Evolutionary conservation across 2,797 vertebrate genomes (phyloP).

Genomic region (Phalloptychus januarius): DNA sequence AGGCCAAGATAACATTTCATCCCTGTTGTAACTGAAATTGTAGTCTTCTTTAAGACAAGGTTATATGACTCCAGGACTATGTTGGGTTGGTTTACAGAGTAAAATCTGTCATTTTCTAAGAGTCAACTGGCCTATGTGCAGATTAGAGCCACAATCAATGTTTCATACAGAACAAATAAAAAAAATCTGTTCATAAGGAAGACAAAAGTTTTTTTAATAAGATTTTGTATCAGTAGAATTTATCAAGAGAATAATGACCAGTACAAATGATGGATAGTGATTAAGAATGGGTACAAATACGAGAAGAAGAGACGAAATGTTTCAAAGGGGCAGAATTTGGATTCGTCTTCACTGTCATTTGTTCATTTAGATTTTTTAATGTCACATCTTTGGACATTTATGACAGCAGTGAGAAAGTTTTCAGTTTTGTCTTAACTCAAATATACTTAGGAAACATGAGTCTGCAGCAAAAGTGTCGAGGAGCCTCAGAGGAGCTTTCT

Average conservation of each 20-base stretch:
- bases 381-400: background rate
- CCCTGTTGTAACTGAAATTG: background rate
- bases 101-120: background rate
- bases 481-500: slow-evolving; percentile 6
- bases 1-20: background rate
- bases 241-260: background rate
- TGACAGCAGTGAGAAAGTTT: background rate
- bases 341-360: background rate
- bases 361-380: background rate
- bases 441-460: slow-evolving; percentile 35
- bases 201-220: background rate
- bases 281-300: background rate
- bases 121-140: background rate
- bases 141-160: background rate
- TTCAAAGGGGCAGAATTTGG: background rate
- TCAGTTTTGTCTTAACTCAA: background rate
- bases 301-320: background rate
- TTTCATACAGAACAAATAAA: background rate
- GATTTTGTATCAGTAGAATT: background rate
- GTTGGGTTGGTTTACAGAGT: background rate
- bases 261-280: background rate
- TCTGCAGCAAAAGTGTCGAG: slow-evolving; percentile 17
- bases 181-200: background rate
- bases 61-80: background rate
- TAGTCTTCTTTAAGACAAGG: background rate